Base-by-base conservation (phyloP, 2,888 invertebrate genomes). In the Drosophila buzzatii region DNA sequence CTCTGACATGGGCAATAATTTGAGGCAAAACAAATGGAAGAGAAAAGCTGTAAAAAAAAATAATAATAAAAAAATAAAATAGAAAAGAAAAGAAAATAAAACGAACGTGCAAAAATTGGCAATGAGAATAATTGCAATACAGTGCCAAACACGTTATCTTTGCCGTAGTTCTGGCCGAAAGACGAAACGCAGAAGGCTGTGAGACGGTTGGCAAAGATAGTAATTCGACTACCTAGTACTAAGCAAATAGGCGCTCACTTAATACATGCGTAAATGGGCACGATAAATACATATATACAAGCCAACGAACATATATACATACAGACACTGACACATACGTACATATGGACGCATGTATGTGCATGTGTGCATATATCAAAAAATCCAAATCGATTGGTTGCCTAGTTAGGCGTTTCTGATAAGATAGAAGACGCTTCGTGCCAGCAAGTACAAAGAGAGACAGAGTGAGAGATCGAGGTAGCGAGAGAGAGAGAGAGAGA, bases 321-420 rank as follows among this genome's bases (percentile, higher is more conserved):
- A 49, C 27, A 31, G 27, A 27, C 27, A 27, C 27, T 27, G 27
- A 1, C 27, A 27, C 27, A 27, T 27, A 27, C 27, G 0, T 9
- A 31, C 27, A n/a, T 2, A 18, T 3, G 16, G 14, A 27, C n/a
- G 5, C 12, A 16, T 44, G 16, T 39, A 31, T 51, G 31, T 47
- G 20, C 39, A 7, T 18, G 37, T 53, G 39, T 42, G 42, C 20
- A 59, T 67, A 58, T 75, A 68, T 76, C 55, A 73, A 77, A 69
- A 74, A 78, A 74, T 76, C 78, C 73, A 81, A 85, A 87, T 86
- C 88, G 85, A 86, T 86, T 79, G 86, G 71, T 74, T 72, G 73
- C 41, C 55, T 82, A 84, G 86, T 85, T 85, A 82, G 85, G 79
- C 81, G 73, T 62, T 60, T 86, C 77, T 76, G 86, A 86, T 86